Evolutionary conservation across 2,797 vertebrate species (phyloP), one percentile per base, ranked within the genome.

Genomic region (Acanthis flammea): DNA sequence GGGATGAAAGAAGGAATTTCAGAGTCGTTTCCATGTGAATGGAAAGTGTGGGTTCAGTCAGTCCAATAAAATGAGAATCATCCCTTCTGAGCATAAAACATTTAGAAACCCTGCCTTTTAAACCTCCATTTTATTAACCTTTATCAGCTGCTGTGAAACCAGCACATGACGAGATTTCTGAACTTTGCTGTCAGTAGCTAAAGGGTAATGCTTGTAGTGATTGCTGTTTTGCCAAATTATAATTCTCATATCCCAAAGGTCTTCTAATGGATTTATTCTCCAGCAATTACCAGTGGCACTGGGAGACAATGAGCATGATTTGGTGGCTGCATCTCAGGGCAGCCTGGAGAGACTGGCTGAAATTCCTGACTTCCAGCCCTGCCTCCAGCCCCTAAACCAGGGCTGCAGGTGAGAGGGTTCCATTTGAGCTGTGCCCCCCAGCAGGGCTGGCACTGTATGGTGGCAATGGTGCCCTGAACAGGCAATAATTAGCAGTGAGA

Each of bases 71-170:
- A 91, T 8, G 44, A 90, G 51, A 95, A 92, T 50, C 47, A 13
- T 89, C 74, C 66, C 93, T 96, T 92, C 86, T 63, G 53, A 90
- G 53, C 66, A 72, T 67, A 85, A 92, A 94, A 96, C 82, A 79
- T 87, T 61, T 74, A 95, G 79, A 93, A 97, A 93, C 17, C 11
- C 14, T 91, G 65, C 65, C 88, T 97, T 96, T 79, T 89, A 95
- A 96, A 81, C 60, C 27, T 81, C 86, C 67, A 22, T 96, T 97
- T 98, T 96, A 97, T 97, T 98, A 97, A 98, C 95, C 97, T 98
- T 97, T 97, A 94, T 97, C 96, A 97, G 80, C 53, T 86, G 74
- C 89, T 94, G 80, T 58, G 67, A 96, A 97, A 95, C 54, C 90
- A 81, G 93, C 31, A 57, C 48, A 89, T 71, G 92, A 97, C 91